These are phyloP conservation scores for Copsychus sechellarum DNA, from an alignment of 2,113 vertebrate genomes.

Conservation along the genomic window DNA sequence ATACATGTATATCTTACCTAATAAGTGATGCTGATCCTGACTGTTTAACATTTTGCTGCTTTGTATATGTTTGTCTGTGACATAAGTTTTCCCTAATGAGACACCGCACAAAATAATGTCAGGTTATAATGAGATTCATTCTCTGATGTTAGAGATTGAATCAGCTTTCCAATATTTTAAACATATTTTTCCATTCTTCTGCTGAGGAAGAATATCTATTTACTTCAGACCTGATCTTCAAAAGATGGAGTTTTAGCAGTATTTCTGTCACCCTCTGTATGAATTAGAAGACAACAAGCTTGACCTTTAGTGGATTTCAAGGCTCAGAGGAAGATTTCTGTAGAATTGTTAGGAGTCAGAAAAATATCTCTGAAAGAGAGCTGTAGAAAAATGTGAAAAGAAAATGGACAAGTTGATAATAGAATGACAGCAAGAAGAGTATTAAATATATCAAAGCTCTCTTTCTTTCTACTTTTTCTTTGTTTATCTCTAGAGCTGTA, in stretches of 20 bases:
- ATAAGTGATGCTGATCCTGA: neutral
- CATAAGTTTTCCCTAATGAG: neutral
- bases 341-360: neutral
- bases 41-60: neutral
- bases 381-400: neutral
- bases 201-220: neutral
- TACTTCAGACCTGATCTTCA: neutral
- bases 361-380: neutral
- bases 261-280: neutral
- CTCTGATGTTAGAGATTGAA: neutral
- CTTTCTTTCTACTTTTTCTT: neutral
- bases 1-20: neutral
- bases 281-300: neutral
- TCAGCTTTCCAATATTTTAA: neutral
- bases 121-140: neutral
- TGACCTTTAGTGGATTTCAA: neutral
- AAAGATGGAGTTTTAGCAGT: neutral
- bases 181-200: neutral
- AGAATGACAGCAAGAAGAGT: neutral
- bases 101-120: neutral
- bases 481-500: neutral
- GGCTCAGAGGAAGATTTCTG: neutral
- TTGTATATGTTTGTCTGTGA: neutral
- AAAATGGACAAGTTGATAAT: neutral
- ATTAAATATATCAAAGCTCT: neutral